Evolutionary conservation across 2,113 vertebrate species (phyloP).

Genomic region (Phyllopteryx taeniolatus): DNA sequence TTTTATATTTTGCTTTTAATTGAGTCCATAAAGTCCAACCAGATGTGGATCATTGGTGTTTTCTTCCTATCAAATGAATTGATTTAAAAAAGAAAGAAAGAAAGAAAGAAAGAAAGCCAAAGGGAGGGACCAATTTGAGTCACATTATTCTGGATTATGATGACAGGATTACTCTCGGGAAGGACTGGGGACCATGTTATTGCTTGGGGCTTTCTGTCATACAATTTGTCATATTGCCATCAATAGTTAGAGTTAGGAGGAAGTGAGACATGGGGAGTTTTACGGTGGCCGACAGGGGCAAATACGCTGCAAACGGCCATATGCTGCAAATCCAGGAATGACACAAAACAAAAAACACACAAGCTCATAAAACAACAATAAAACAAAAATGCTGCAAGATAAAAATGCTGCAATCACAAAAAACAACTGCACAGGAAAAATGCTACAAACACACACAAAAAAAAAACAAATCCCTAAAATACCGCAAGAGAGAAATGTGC

Average conservation of each 20-base stretch:
- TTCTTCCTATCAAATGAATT: neutral
- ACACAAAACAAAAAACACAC: no score
- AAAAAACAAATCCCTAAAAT: no score
- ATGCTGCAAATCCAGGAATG: no score
- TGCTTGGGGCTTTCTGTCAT: constrained; percentile 37
- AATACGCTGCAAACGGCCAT: no score
- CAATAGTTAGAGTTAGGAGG: constrained; percentile 31
- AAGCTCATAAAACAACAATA: no score
- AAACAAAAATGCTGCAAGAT: no score
- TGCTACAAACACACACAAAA: no score
- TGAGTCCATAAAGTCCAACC: neutral
- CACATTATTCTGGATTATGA: constrained; percentile 29
- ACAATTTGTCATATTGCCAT: constrained; percentile 40
- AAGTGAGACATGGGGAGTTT: constrained; percentile 15
- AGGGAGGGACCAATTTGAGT: constrained; percentile 9
- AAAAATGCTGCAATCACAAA: no score
- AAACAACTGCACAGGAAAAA: no score
- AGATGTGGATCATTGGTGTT: neutral
- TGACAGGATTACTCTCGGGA: constrained; percentile 9
- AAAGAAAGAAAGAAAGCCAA: neutral
- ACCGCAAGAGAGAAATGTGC: no score
- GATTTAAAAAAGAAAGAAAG: neutral
- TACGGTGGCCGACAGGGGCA: no score
- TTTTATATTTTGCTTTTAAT: neutral
- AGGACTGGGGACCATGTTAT: constrained; percentile 21